Base-by-base conservation (phyloP, 2,797 vertebrate species). In the Enteromius unitaeniatus region DNA sequence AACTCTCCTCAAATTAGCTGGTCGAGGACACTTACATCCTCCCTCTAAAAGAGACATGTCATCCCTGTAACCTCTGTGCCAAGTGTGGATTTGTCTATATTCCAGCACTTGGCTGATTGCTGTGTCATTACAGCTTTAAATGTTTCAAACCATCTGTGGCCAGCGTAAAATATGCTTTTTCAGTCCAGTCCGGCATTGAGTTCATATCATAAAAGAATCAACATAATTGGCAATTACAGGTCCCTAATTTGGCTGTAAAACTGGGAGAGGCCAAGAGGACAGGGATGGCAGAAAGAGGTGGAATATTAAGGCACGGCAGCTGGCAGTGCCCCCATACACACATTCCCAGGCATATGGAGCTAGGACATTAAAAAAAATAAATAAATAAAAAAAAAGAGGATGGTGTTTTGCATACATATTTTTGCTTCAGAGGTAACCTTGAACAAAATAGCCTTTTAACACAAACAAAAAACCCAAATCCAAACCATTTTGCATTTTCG, bases 241-340 rank as follows among this genome's bases (percentile, higher is more conserved):
- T 81, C 85, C 85, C 89, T 92, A 88, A 91, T 90, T 87, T 88
- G 83, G 88, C 86, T 88, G 85, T 87, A 92, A 91, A 92, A 93
- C 88, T 85, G 85, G 84, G 72, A 86, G 86, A 90, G 85, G 88
- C 89, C 90, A 90, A 92, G 88, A 90, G 90, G 90, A 92, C 90
- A 88, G 85, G 81, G 86, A 88, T 86, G 82, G 87, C 74, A 81
- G 88, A 90, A 79, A 88, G 84, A 86, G 85, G 73, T 86, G 78
- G 87, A 86, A 89, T 83, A 87, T 88, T 87, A 90, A 89, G 88
- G 84, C 80, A 81, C 81, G 86, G 88, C 88, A 91, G 91, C 88
- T 91, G 89, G 89, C 87, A 89, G 86, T 76, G 40, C 86, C 84
- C 74, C 77, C 84, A 81, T 74, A 79, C 83, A 83, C 86, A 83